Base-by-base conservation (phyloP, 2,113 vertebrate genomes). In the Thunnus thynnus region DNA sequence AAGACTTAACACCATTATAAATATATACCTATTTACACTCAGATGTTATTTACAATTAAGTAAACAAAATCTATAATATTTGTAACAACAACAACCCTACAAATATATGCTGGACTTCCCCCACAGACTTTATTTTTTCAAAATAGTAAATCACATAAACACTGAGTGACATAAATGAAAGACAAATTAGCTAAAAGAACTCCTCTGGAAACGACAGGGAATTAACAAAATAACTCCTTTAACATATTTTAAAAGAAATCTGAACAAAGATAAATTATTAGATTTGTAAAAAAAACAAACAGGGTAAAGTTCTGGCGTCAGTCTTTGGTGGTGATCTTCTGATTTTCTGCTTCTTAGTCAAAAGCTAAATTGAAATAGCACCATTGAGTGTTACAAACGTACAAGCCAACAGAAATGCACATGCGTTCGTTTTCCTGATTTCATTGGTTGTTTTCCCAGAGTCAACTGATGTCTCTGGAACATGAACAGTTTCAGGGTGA, bases 21-120 rank as follows among this genome's bases (percentile, higher is more conserved):
- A 87, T 80, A 80, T 58, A 44, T 12, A 82, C 36, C 1, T 80
- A 85, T 83, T 79, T 79, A 85, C 78, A 86, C 69, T 65, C 25
- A 50, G 36, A 82, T 44, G 41, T 47, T 79, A 72, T 80, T 84
- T 84, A 82, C 82, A 86, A 18, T 30, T 7, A 41, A 13, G 2
- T 22, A 67, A 90, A 84, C 66, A 36, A 67, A 80, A 74, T 41
- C 8, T 25, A 14, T 41, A 9, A 3, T 22, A 48, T 27, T 54
- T 47, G 25, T 44, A 69, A 48, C 7, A 51, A 58, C 13, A 76
- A 47, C 11, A 68, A 52, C 18, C n/a, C 13, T 3, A 48, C 41
- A 63, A 73, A 82, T 60, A 41, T 1, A 86, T 46, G 63, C 6
- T 67, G 8, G 22, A 46, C 50, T 83, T 57, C 18, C 25, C 8